A percentile compares a stretch with the other conserved stretches of the same genome.
Conservation (phyloP, 1,140 invertebrate species). For the Vanessa tameamea region DNA sequence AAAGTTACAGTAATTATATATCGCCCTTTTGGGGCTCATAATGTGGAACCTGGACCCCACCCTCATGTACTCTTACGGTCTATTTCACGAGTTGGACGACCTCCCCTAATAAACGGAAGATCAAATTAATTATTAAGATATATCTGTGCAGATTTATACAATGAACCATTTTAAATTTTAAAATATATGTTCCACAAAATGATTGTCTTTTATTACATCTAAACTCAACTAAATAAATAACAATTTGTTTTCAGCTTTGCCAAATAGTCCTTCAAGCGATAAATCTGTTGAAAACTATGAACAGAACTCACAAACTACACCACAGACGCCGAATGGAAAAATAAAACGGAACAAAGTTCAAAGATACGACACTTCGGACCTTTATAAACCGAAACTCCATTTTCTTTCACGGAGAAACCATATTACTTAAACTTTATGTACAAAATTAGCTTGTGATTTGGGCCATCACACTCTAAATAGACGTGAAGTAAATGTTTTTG, state of each 20-base stretch:
- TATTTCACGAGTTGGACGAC: too few species aligned
- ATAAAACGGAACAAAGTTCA: constrained; percentile 63
- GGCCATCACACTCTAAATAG: neutral
- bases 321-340: constrained; percentile 56
- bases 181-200: too few species aligned
- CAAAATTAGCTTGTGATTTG: neutral
- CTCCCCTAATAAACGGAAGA: too few species aligned
- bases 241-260: constrained; percentile 52
- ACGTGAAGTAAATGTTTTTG: too few species aligned
- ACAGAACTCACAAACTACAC: constrained; percentile 45
- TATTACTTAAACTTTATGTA: constrained; percentile 24
- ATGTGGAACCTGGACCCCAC: too few species aligned
- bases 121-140: too few species aligned
- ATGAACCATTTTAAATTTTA: too few species aligned
- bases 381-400: constrained; percentile 74
- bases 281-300: constrained; percentile 77
- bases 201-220: neutral
- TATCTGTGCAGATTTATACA: too few species aligned
- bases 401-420: constrained; percentile 69
- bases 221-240: neutral
- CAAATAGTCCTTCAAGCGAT: constrained; percentile 73
- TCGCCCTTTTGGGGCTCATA: too few species aligned
- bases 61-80: too few species aligned
- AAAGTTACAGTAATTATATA: too few species aligned
- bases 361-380: constrained; percentile 68